Base-by-base conservation (phyloP, 2,113 vertebrate genomes). In the Myxocyprinus asiaticus region DNA sequence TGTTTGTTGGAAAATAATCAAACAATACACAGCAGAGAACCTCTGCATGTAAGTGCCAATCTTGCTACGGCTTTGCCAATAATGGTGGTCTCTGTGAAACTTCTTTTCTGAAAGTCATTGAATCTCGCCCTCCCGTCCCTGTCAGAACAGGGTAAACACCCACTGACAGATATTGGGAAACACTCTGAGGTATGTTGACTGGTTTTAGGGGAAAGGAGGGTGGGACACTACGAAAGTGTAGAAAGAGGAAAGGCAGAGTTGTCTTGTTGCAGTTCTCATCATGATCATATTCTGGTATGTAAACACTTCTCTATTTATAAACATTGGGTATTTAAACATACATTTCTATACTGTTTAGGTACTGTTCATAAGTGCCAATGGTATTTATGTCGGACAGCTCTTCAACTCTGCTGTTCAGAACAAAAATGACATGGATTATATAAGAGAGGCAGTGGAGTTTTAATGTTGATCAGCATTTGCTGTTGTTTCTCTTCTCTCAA, bases 271-370 rank as follows among this genome's bases (percentile, higher is more conserved):
- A 44, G n/a, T 43, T 79, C 59, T 51, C 55, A 50, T 43, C 71
- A 81, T 81, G 79, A 76, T 81, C 6, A n/a, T 79, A 55, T 6
- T 80, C 55, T 67, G 42, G 70, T 75, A 63, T 53, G 76, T 74
- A 56, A 47, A 11, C 15, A 50, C 56, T 51, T 33, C n/a, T 62
- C 10, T 44, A 56, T 14, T 6, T 56, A 14, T 2, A 56, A 12
- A 48, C 47, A 6, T 48, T 48, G 47, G 12, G 11, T 56, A 55
- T 55, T 11, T 56, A 5, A 56, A 48, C 47, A 33, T 33, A 51
- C 9, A 8, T 51, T 51, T 51, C 50, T 56, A 5, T 55, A 55
- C 14, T 55, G 3, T 55, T 55, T 55, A 11, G 11, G 14, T 11
- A n/a, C 6, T 12, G 14, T 3, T 15, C 10, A 10, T 53, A 53